phyloP scores from a whole-genome alignment of 2,113 vertebrate species.

The Podarcis cretensis region DNA sequence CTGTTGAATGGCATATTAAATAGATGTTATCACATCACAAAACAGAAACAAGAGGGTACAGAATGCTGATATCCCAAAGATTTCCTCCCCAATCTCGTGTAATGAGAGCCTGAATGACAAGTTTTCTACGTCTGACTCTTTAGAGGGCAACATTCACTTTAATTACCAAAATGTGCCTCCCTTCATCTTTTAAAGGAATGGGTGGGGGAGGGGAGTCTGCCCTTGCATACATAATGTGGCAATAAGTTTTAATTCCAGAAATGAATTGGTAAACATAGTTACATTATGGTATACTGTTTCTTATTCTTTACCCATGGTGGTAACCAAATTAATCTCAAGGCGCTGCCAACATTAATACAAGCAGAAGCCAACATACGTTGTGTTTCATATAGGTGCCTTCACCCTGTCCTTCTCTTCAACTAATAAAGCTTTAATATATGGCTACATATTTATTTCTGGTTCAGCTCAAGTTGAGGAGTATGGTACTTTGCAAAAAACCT shows the following conservation, averaged over 20 bases:
- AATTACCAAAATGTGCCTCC: constrained; percentile 69
- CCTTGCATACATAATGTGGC: constrained; percentile 70
- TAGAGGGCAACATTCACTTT: constrained; percentile 63
- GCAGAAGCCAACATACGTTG: constrained; percentile 66
- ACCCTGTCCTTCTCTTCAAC: constrained; percentile 69
- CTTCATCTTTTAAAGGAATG: constrained; percentile 62
- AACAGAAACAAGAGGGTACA: constrained; percentile 36
- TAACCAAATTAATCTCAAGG: constrained; percentile 80
- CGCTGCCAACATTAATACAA: constrained; percentile 73
- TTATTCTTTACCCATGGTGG: constrained; percentile 76
- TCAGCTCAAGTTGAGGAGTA: constrained; percentile 75
- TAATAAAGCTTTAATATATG: constrained; percentile 80
- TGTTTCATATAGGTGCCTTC: constrained; percentile 75
- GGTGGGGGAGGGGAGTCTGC: constrained; percentile 66
- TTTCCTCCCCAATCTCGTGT: constrained; percentile 10
- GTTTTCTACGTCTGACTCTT: constrained; percentile 57
- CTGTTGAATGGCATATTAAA: constrained; percentile 44
- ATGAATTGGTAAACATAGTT: constrained; percentile 77
- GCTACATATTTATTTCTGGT: constrained; percentile 79
- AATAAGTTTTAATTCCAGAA: constrained; percentile 75
- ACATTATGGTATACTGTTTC: constrained; percentile 73
- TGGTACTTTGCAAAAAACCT: constrained; percentile 71
- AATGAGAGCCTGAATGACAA: constrained; percentile 6
- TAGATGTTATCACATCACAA: constrained; percentile 35
- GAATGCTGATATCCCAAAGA: neutral